Evolutionary conservation across 1,140 invertebrate species (phyloP).

Genomic region (Vanessa atalanta): DNA sequence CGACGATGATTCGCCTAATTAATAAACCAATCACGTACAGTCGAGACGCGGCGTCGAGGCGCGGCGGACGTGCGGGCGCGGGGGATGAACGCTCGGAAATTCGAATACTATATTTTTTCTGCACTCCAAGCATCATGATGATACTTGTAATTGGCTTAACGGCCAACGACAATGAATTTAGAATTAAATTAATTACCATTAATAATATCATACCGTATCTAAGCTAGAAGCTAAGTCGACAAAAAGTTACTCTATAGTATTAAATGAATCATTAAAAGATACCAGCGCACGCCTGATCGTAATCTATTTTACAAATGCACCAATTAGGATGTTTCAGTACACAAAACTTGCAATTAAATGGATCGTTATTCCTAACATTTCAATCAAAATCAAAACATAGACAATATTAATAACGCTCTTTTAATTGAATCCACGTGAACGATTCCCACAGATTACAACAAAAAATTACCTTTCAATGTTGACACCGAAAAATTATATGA

Average conservation of each 20-base stretch:
- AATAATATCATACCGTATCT: slow-evolving; percentile 36
- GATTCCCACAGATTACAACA: slow-evolving; percentile 47
- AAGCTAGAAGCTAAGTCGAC: slow-evolving; percentile 44
- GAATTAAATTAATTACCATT: slow-evolving; percentile 56
- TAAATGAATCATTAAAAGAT: slow-evolving; percentile 52
- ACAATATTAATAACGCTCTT: slow-evolving; percentile 46
- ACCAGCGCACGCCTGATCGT: slow-evolving; percentile 43
- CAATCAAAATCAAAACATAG: slow-evolving; percentile 25
- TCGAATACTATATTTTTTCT: slow-evolving; percentile 80
- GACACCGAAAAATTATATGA: slow-evolving; percentile 70
- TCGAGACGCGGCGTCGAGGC: slow-evolving; percentile 77
- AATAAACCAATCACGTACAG: slow-evolving; percentile 81
- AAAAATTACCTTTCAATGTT: slow-evolving; percentile 54
- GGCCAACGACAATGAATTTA: slow-evolving; percentile 62
- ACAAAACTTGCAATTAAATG: slow-evolving; percentile 19
- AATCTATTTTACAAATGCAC: slow-evolving; percentile 42
- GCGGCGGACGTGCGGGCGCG: slow-evolving; percentile 77
- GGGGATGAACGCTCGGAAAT: slow-evolving; percentile 79
- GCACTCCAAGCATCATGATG: slow-evolving; percentile 70
- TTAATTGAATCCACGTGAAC: slow-evolving; percentile 57
- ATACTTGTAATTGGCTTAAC: slow-evolving; percentile 78
- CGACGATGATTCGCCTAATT: slow-evolving; percentile 80
- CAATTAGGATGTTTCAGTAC: slow-evolving; percentile 35
- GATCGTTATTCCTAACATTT: slow-evolving; percentile 24
- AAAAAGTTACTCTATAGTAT: slow-evolving; percentile 40